Conservation (phyloP, 1,140 invertebrate species). For the Mactra quadrangularis region DNA sequence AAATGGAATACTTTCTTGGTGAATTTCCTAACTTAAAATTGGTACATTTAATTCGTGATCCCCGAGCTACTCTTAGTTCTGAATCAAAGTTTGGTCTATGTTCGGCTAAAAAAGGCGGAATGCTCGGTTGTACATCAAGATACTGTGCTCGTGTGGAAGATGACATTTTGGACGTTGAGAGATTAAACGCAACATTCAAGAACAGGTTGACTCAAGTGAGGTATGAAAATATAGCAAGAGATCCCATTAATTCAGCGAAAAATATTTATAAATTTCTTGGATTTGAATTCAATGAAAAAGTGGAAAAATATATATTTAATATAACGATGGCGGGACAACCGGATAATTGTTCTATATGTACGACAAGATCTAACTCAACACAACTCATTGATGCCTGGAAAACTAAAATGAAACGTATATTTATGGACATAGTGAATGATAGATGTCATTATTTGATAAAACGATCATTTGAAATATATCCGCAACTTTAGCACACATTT, state of each 20-base stretch:
- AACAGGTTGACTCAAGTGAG: constrained; percentile 6
- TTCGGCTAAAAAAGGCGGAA: background rate
- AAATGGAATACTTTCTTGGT: constrained; percentile 4
- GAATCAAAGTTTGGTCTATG: constrained; percentile 25
- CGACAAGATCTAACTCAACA: constrained; percentile 38
- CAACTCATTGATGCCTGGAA: constrained; percentile 45
- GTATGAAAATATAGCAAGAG: constrained; percentile 49
- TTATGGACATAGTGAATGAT: constrained; percentile 12
- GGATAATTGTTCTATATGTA: constrained; percentile 42
- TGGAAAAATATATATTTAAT: constrained; percentile 36
- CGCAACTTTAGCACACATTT: background rate
- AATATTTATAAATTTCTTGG: constrained; percentile 45
- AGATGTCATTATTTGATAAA: constrained; percentile 41
- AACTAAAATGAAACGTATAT: constrained; percentile 5
- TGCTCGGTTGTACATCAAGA: constrained; percentile 4
- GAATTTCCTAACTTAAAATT: constrained; percentile 49
- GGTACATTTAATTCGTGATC: constrained; percentile 47
- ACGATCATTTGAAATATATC: constrained; percentile 20
- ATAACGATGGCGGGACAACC: constrained; percentile 35
- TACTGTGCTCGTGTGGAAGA: constrained; percentile 40
- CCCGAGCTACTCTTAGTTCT: constrained; percentile 33
- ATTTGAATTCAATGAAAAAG: constrained; percentile 16
- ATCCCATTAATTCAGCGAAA: constrained; percentile 10
- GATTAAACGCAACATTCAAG: background rate
- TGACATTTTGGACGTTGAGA: constrained; percentile 27